Conservation (phyloP, 2,797 vertebrate species). For the Naso thynnoides region DNA sequence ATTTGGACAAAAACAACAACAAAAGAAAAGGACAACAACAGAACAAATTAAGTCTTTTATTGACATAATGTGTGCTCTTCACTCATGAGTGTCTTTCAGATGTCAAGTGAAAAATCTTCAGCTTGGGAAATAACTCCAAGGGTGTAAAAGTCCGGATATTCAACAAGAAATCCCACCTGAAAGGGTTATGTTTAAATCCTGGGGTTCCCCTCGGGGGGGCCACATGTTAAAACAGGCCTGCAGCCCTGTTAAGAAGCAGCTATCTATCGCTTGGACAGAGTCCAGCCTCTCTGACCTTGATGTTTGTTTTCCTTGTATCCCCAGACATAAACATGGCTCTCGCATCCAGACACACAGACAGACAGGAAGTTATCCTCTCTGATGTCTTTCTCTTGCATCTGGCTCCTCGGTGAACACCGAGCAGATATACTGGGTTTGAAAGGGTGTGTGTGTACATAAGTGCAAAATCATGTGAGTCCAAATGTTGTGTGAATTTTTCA, state of each 20-base stretch:
- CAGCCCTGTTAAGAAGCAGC: constrained; percentile 52
- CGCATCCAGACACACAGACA: constrained; percentile 65
- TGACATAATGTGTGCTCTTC: neutral
- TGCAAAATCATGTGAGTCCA: constrained; percentile 40
- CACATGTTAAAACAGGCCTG: constrained; percentile 56
- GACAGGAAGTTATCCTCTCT: constrained; percentile 69
- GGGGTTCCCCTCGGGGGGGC: constrained; percentile 39
- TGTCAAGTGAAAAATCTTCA: constrained; percentile 16
- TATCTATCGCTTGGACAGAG: constrained; percentile 71
- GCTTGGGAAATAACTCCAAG: constrained; percentile 16
- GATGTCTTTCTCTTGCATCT: constrained; percentile 63
- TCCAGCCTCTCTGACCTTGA: constrained; percentile 78
- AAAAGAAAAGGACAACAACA: neutral
- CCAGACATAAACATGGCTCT: constrained; percentile 77
- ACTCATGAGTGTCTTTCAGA: constrained; percentile 15
- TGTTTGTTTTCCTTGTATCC: constrained; percentile 81
- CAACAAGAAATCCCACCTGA: constrained; percentile 42
- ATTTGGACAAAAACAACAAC: neutral
- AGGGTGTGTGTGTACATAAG: constrained; percentile 33
- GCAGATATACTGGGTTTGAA: constrained; percentile 37
- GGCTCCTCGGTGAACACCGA: constrained; percentile 22
- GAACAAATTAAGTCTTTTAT: neutral
- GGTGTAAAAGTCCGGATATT: constrained; percentile 17
- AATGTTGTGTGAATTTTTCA: constrained; percentile 45
- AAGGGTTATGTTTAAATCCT: constrained; percentile 59